Percentiles rank a stretch among this genome's conserved stretches.
Conservation (phyloP, 2,113 vertebrate species). For the Notiomystis cincta region DNA sequence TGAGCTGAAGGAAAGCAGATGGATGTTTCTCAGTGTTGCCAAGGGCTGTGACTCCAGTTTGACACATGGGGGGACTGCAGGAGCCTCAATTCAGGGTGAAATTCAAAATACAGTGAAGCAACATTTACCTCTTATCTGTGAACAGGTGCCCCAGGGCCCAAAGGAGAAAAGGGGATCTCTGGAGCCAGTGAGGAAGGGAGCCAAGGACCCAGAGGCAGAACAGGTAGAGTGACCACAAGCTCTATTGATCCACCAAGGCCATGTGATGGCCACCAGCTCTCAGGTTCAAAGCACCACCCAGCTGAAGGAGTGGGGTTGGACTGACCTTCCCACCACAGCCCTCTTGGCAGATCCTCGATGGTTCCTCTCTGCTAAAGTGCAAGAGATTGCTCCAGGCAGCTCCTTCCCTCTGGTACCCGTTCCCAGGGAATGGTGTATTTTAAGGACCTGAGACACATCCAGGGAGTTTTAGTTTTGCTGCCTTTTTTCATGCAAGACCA, state of each 20-base stretch:
- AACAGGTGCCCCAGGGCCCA: constrained; percentile 54
- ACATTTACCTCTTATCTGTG: neutral
- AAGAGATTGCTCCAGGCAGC: neutral
- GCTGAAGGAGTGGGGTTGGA: neutral
- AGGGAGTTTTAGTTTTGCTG: neutral
- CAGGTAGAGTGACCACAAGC: constrained; percentile 31
- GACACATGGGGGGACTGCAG: neutral
- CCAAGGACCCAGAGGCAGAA: constrained; percentile 37
- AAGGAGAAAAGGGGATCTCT: constrained; percentile 42
- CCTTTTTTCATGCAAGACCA: neutral
- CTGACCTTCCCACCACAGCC: neutral
- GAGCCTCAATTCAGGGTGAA: neutral
- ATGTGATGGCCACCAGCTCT: neutral
- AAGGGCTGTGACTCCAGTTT: neutral
- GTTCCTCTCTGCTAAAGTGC: neutral
- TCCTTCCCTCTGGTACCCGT: neutral
- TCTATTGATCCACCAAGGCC: neutral
- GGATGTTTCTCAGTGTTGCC: neutral
- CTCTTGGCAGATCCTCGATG: neutral
- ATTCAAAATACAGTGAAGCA: neutral
- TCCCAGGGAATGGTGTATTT: neutral
- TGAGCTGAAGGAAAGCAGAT: neutral
- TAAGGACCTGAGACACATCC: neutral
- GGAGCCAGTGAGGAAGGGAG: neutral
- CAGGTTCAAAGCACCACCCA: neutral